Evolutionary conservation across 2,113 vertebrate genomes (phyloP).

Genomic region (Onychorhynchus coronatus): DNA sequence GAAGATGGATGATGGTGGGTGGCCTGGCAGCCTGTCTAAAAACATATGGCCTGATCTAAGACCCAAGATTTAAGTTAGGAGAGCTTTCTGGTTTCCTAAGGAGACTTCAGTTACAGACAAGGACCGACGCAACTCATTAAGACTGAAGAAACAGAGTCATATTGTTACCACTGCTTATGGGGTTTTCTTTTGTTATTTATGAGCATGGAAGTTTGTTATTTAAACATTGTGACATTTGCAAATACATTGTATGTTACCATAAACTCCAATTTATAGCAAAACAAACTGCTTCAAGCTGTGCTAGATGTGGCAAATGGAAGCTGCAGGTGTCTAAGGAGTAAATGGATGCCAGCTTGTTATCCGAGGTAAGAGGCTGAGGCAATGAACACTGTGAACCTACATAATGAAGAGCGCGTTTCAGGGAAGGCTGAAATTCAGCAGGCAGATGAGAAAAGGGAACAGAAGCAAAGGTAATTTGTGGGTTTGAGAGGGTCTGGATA

Average conservation of each 20-base stretch:
- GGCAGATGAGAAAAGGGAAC: neutral
- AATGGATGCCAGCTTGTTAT: constrained; percentile 45
- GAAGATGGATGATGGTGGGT: neutral
- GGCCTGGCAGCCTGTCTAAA: neutral
- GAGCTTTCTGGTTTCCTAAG: neutral
- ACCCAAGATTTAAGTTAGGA: neutral
- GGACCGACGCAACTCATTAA: neutral
- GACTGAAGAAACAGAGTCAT: neutral
- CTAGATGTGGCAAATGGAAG: constrained; percentile 15
- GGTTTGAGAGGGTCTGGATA: neutral
- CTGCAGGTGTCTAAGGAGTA: constrained; percentile 34
- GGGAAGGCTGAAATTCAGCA: neutral
- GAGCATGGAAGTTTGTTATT: neutral
- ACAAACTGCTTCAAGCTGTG: constrained; percentile 43
- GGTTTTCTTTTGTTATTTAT: neutral
- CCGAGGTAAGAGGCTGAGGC: constrained; percentile 15
- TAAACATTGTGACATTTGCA: constrained; percentile 60
- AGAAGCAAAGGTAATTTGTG: neutral
- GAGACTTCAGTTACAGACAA: neutral
- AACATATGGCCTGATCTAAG: constrained; percentile 2
- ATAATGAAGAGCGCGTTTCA: neutral
- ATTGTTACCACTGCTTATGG: neutral
- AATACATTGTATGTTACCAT: constrained; percentile 5
- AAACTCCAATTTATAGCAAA: constrained; percentile 35
- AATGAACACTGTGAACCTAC: neutral